Conservation (phyloP, 2,888 invertebrate genomes). For the Neuroscelio doddi region DNA sequence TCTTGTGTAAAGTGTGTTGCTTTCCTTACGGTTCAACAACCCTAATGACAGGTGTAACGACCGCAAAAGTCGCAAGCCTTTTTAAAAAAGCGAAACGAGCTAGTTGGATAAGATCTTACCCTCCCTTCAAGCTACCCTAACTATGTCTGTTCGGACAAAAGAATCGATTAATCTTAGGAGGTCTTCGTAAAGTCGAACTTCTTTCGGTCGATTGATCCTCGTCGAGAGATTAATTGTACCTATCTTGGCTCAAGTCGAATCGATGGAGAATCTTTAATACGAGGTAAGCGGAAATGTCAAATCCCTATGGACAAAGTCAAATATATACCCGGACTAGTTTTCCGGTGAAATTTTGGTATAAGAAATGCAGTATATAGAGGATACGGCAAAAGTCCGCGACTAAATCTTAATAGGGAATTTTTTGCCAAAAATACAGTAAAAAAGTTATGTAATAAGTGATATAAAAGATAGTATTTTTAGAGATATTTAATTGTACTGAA, state of each 20-base stretch:
- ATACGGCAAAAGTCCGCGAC: too few relatives aligned
- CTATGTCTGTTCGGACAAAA: slow-evolving; percentile 42
- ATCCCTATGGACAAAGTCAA: slow-evolving; percentile 32
- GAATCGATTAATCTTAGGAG: slow-evolving; percentile 48
- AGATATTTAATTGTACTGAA: too few relatives aligned
- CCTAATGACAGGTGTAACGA: slow-evolving; percentile 34
- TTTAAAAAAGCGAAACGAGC: slow-evolving; percentile 24
- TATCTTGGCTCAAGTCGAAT: slow-evolving; percentile 34
- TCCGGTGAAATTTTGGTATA: too few relatives aligned
- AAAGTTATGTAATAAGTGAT: too few relatives aligned
- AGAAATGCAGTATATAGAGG: too few relatives aligned
- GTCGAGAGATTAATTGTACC: slow-evolving; percentile 47
- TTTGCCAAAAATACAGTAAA: too few relatives aligned
- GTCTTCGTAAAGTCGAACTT: slow-evolving; percentile 43
- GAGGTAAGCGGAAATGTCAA: slow-evolving; percentile 40
- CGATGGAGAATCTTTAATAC: slow-evolving; percentile 28
- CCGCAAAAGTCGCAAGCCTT: slow-evolving; percentile 16
- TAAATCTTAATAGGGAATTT: too few relatives aligned
- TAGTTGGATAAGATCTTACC: slow-evolving; percentile 32
- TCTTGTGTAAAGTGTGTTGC: too few relatives aligned
- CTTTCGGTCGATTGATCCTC: slow-evolving; percentile 48
- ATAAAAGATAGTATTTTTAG: too few relatives aligned
- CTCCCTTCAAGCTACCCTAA: slow-evolving; percentile 21
- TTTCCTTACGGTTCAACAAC: slow-evolving; percentile 10
- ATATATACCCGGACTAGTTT: slow-evolving; percentile 25